Conservation (phyloP, 2,888 invertebrate genomes). For the Charanyca ferruginea region DNA sequence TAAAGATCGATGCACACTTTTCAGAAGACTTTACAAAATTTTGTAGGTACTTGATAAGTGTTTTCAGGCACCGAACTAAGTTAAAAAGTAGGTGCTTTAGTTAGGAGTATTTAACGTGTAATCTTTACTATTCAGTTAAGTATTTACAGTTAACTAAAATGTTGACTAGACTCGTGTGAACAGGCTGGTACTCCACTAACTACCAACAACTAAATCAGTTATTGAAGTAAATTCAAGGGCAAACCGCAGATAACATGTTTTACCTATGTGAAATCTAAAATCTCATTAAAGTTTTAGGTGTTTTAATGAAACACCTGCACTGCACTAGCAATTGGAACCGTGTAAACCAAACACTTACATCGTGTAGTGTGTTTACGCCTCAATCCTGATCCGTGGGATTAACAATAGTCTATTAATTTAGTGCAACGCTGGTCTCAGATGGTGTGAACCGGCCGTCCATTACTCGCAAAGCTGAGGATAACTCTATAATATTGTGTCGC, state of each 20-base stretch:
- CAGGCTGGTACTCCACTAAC: background rate
- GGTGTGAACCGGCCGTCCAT: conserved; percentile 82
- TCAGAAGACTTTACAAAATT: background rate
- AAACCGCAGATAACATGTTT: no score
- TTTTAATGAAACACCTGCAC: background rate
- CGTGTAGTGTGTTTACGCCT: conserved; percentile 54
- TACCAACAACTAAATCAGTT: background rate
- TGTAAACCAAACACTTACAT: conserved; percentile 37
- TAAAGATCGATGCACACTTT: conserved; percentile 12
- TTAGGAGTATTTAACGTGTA: no score
- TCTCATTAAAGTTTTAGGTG: no score
- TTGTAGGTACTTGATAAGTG: no score
- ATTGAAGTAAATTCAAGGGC: no score
- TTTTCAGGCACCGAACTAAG: background rate
- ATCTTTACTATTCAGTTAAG: no score
- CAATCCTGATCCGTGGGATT: conserved; percentile 67
- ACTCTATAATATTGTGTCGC: conserved; percentile 82
- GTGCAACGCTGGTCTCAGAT: conserved; percentile 84
- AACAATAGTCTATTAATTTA: conserved; percentile 78
- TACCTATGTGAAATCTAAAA: no score
- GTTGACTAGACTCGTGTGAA: background rate
- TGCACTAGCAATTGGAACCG: background rate
- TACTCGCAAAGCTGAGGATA: conserved; percentile 87
- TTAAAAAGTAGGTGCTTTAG: background rate
- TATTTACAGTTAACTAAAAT: background rate